phyloP scores from a whole-genome alignment of 1,140 invertebrate genomes.

The Trinorchestia longiramus region DNA sequence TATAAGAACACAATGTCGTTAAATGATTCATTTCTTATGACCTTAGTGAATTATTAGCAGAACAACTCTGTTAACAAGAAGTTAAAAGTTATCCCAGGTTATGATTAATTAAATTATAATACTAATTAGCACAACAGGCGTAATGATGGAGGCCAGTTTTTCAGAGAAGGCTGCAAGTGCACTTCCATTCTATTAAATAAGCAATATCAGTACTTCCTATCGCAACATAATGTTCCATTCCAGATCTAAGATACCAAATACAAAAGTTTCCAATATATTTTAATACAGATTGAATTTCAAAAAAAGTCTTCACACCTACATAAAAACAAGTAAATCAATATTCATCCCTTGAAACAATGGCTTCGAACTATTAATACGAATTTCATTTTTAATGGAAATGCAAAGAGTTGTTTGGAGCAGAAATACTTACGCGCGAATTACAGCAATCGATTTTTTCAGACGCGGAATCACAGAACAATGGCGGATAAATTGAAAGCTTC shows the following conservation, averaged over 20 bases:
- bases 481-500: not conserved
- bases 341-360: not conserved
- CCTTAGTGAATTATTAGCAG: not conserved
- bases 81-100: not conserved
- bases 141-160: not conserved
- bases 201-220: not conserved
- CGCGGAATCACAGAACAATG: not conserved
- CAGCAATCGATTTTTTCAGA: not conserved
- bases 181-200: not conserved
- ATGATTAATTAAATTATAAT: not conserved
- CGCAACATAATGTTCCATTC: not conserved
- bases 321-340: not conserved
- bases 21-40: not conserved
- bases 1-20: no score
- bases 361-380: not conserved
- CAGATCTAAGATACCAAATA: not conserved
- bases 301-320: not conserved
- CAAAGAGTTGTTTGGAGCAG: not conserved
- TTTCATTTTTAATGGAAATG: not conserved
- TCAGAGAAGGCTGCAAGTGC: not conserved
- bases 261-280: not conserved
- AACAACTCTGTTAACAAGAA: not conserved
- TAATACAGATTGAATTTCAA: not conserved
- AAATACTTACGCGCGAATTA: not conserved
- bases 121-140: not conserved